Evolutionary conservation across 2,888 invertebrate species (phyloP), one percentile per base, ranked within the genome.

Genomic region (Nomada goodeniana): DNA sequence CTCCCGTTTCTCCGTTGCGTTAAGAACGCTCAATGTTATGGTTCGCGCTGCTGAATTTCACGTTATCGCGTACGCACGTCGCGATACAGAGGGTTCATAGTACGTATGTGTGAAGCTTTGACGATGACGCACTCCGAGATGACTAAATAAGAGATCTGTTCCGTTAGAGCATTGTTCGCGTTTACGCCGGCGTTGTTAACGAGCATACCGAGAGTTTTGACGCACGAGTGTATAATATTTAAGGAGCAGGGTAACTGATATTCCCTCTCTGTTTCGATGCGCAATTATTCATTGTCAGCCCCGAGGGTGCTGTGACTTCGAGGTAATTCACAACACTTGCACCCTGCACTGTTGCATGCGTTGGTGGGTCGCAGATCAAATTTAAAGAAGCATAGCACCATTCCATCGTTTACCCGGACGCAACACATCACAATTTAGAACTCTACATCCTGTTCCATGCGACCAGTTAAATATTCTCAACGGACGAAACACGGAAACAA

Each of bases 181-280:
- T 29, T 59, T 11, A 23, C 11, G 26, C 4, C 7, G 20, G 44
- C 15, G 3, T 44, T 26, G n/a, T 26, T 36, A 44, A 15, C n/a
- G 15, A 42, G 20, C 59, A n/a, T 70, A 29, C 47, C 29, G 47
- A 36, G 52, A 59, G 60, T 60, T 57, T 70, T 7, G 50, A 64
- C 18, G 70, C 36, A 50, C 2, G 0, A 5, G 18, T 7, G 23
- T 61, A 50, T 13, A 71, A 71, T 71, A 71, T 71, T 61, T 23
- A 71, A 52, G 60, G 18, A 18, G 50, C 20, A 52, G 13, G 23
- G 29, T 20, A 60, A 50, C 59, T 70, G 47, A 20, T 47, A 20
- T 52, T 60, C 36, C 47, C 47, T 20, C 60, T 52, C 50, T 11
- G 15, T 60, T 60, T 61, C 50, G 36, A 52, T 71, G 20, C 36